phyloP scores from a whole-genome alignment of 2,888 invertebrate species.

The Pyrochroa serraticornis region DNA sequence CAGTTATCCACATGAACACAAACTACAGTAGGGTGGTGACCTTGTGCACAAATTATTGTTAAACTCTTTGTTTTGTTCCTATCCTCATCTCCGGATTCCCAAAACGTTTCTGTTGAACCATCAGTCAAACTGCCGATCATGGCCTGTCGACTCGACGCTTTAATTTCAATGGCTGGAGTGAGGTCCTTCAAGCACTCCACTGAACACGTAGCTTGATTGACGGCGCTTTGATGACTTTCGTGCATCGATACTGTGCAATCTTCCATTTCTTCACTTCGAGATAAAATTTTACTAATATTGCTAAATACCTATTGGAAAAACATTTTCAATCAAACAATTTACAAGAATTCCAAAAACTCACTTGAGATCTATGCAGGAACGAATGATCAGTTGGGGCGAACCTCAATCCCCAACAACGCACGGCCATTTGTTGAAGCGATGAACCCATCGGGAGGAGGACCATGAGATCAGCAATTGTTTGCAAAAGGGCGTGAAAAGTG shows the following conservation, averaged over 20 bases:
- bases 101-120: slow-evolving; percentile 96
- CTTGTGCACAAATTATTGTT: slow-evolving; percentile 68
- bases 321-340: slow-evolving; percentile 17
- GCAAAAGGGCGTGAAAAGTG: slow-evolving; percentile 81
- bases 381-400: slow-evolving; percentile 89
- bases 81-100: slow-evolving; percentile 99
- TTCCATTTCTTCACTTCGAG: slow-evolving; percentile 86
- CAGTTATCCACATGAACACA: slow-evolving; percentile 95
- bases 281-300: slow-evolving; percentile 93
- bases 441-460: slow-evolving; percentile 86
- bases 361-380: slow-evolving; percentile 76
- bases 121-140: slow-evolving; percentile 94
- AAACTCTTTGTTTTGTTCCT: slow-evolving; percentile 89
- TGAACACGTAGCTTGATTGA: slow-evolving; percentile 58
- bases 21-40: slow-evolving; percentile 73
- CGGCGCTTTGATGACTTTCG: slow-evolving; percentile 63
- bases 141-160: slow-evolving; percentile 90
- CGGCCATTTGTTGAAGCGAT: slow-evolving; percentile 87
- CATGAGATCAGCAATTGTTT: slow-evolving; percentile 92
- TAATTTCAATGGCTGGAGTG: slow-evolving; percentile 77
- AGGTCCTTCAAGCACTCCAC: slow-evolving; percentile 76
- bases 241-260: slow-evolving; percentile 65
- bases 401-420: slow-evolving; percentile 90
- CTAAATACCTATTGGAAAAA: slow-evolving; percentile 76
- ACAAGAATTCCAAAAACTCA: slow-evolving; percentile 11